Conservation (phyloP, 2,797 vertebrate genomes). For the Adelosebastes latens region DNA sequence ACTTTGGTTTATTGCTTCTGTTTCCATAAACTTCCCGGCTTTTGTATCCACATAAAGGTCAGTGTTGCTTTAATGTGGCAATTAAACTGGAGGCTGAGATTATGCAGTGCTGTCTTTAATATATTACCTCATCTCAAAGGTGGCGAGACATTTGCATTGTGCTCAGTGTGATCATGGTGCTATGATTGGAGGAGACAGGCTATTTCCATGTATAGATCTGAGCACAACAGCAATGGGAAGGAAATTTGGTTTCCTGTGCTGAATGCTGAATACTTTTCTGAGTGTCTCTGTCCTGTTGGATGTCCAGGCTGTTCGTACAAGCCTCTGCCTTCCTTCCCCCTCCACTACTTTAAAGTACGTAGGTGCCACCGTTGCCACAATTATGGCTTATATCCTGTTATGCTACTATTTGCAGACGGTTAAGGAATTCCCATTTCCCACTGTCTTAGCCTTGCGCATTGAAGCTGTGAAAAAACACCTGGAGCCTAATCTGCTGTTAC, state of each 20-base stretch:
- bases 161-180: background rate
- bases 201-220: constrained; percentile 70
- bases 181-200: constrained; percentile 34
- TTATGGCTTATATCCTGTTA: constrained; percentile 75
- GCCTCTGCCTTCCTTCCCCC: constrained; percentile 66
- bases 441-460: constrained; percentile 6
- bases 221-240: constrained; percentile 57
- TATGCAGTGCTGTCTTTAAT: constrained; percentile 22
- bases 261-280: constrained; percentile 56
- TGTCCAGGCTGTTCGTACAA: constrained; percentile 39
- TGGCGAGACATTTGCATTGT: constrained; percentile 32
- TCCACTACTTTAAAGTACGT: constrained; percentile 17
- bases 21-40: constrained; percentile 42
- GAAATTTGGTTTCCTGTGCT: constrained; percentile 75
- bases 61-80: constrained; percentile 44
- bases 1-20: constrained; percentile 42
- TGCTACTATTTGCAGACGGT: constrained; percentile 42
- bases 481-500: constrained; percentile 27
- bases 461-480: constrained; percentile 52
- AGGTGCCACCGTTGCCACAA: constrained; percentile 38
- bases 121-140: constrained; percentile 30
- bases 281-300: constrained; percentile 63
- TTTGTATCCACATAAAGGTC: constrained; percentile 49
- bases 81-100: constrained; percentile 35
- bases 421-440: constrained; percentile 62